Base-by-base conservation (phyloP, 1,140 invertebrate genomes). In the Heliconius himera region DNA sequence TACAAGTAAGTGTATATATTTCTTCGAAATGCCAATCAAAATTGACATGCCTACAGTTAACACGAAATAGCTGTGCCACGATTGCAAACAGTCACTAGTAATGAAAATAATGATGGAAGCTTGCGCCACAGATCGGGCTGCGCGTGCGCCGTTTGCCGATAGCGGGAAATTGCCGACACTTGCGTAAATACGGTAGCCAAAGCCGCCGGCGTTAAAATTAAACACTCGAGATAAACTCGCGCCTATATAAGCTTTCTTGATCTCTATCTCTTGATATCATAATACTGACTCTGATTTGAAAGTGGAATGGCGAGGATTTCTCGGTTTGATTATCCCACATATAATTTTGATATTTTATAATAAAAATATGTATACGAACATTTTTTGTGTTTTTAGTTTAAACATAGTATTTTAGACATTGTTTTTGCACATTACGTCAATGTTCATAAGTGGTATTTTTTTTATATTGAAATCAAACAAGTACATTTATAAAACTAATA, bases 81-180 rank as follows among this genome's bases (percentile, higher is more conserved):
- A 84, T 84, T 85, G 79, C 82, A 83, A 84, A 86, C 85, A 83
- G 81, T 86, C 80, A 79, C 74, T 73, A 77, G 87, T 90, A 90
- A 90, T 89, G 85, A 89, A 84, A 89, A 89, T 89, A 91, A 91
- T 89, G 89, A 93, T 90, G 87, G 88, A 89, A 89, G 83, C 87
- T 93, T 92, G 88, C 89, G 89, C 90, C 90, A 92, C 86, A 89
- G 87, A 90, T 90, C 89, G 85, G 82, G 77, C 80, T 77, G 87
- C 88, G 89, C 87, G 89, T 89, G 87, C 86, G 85, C 83, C 70
- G 87, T 82, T 80, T 85, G 75, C 84, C 87, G 89, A 90, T 89
- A 80, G 86, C 83, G 87, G 84, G 85, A 89, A 90, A 88, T 88
- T 87, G 84, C 84, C 81, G 83, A 85, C 86, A 88, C 91, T 94